Conservation (phyloP, 92 coral and sea anemone species). For the Phenganax marumi region DNA sequence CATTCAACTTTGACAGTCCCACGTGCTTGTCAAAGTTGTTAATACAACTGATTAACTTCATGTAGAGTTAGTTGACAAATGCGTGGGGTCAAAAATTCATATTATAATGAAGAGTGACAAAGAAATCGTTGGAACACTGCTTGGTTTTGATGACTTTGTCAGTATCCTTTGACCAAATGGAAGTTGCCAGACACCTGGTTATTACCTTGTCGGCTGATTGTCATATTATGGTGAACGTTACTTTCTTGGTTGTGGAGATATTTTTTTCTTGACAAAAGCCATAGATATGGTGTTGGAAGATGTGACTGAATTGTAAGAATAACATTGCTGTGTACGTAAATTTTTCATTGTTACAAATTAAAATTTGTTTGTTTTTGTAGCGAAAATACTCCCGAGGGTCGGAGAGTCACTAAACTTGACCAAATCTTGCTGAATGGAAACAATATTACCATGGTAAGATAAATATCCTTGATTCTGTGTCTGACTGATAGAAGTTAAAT, state of each 20-base stretch:
- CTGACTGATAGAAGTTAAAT: not conserved
- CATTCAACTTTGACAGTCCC: not conserved
- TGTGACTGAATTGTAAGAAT: constrained; percentile 96
- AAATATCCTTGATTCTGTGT: not conserved
- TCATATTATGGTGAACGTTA: no score
- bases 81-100: constrained; percentile 97
- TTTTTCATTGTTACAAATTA: not conserved
- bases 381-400: constrained; percentile 97
- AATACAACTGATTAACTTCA: not conserved
- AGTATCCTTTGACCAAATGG: constrained; percentile 75
- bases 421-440: constrained; percentile 96
- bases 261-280: constrained; percentile 32
- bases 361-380: constrained; percentile 42
- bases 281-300: constrained; percentile 94
- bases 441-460: constrained; percentile 87
- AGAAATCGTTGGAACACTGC: constrained; percentile 88
- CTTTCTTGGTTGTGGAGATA: no score
- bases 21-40: not conserved
- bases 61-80: constrained; percentile 90
- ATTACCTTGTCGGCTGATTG: no score
- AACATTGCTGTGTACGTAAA: not conserved
- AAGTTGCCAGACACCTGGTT: not conserved
- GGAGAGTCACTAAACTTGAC: constrained; percentile 91
- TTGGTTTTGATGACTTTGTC: constrained; percentile 98
- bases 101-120: constrained; percentile 98